Base-by-base conservation (phyloP, 30 jellyfish, hydroid and myxozoan species). In the Catostylus mosaicus region DNA sequence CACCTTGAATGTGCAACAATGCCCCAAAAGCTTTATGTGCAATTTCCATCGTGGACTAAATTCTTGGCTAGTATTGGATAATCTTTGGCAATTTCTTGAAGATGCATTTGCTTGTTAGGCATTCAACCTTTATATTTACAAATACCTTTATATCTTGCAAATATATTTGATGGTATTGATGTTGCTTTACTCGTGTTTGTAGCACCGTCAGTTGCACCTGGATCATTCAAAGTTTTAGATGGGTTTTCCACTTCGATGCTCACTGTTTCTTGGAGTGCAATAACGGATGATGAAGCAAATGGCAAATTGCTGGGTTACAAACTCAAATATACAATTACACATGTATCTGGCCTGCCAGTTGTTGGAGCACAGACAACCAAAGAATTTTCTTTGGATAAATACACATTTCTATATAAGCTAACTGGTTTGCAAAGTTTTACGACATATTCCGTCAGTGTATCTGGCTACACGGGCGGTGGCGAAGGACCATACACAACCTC, bases 261-360 rank as follows among this genome's bases (percentile, higher is more conserved):
- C 29, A 38, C 1, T 18, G 67, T 50, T 2, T 18, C 88, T 9
- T 88, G 96, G 96, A 37, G 32, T 36, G 84, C 36, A 34, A 64
- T 88, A 38, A 79, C 91, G 8, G 43, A 68, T 11, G 73, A 78
- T 20, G 46, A 32, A 11, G 64, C 62, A 18, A 88, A 88, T 62
- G 96, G 96, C 3, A 78, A 56, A 20, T 35, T 88, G 33, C 85
- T 78, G 14, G 96, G 96, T n/a, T 88, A 88, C 76, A 67, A 79
- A 26, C 63, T 88, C 30, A 67, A 54, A 43, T 79, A 78, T 56
- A 63, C 75, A 1, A 43, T 67, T 1, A 73, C 72, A 14, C 77
- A 50, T 24, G 77, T 77, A 19, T 56, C 87, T 3, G 79, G 64
- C 36, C 66, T 16, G 60, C 69, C 71, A 2, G 63, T 38, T 5